These are phyloP conservation scores for Tachysurus fulvidraco DNA, from an alignment of 2,113 vertebrate species.

Conservation along the genomic window DNA sequence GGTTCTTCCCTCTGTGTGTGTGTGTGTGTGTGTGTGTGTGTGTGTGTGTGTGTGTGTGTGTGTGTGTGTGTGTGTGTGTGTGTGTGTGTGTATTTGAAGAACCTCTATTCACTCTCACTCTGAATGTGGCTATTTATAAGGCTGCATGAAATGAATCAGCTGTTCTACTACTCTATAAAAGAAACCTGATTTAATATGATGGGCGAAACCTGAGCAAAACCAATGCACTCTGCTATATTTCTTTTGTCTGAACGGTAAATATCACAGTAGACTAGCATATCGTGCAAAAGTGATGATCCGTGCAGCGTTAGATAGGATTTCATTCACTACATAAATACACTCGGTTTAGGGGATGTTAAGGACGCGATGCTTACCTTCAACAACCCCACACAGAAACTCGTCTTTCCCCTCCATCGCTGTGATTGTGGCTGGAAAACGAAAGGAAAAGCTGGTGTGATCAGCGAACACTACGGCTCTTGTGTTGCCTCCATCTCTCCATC, in stretches of 20 bases:
- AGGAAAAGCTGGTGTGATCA: conserved; percentile 48
- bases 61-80: conserved; percentile 46
- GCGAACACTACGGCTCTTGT: conserved; percentile 10
- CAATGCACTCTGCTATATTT: background rate
- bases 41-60: conserved; percentile 37
- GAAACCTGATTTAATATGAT: background rate
- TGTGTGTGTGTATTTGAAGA: conserved; percentile 2
- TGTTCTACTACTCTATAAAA: conserved; percentile 4
- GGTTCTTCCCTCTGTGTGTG: background rate
- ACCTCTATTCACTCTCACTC: conserved; percentile 27
- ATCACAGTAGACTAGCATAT: background rate
- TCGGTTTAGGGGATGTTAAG: background rate
- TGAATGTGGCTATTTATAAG: conserved; percentile 41
- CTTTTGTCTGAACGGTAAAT: conserved; percentile 7
- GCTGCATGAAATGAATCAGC: conserved; percentile 13
- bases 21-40: conserved; percentile 25
- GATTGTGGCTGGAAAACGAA: conserved; percentile 28
- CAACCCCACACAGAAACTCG: conserved; percentile 80
- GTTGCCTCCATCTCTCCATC: conserved; percentile 50
- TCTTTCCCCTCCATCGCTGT: conserved; percentile 71
- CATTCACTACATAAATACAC: background rate
- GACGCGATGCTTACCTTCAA: conserved; percentile 75
- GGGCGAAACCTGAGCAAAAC: background rate
- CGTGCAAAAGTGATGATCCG: background rate
- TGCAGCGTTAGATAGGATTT: background rate